A percentile compares a stretch with the other conserved stretches of the same genome.
Evolutionary conservation across 2,113 vertebrate genomes (phyloP).

Genomic region (Zosterops japonicus): DNA sequence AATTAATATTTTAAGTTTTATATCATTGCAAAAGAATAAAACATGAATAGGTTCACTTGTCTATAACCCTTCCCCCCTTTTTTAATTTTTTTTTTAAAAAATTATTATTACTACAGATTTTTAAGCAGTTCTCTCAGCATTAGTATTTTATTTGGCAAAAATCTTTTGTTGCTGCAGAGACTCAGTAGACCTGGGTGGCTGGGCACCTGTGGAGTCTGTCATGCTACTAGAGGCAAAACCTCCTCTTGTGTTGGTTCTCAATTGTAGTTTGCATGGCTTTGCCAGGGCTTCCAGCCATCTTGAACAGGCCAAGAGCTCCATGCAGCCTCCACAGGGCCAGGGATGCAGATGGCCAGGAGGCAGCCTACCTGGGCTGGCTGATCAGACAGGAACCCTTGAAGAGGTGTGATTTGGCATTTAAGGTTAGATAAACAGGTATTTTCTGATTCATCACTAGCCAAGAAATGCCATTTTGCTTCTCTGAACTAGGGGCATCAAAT

Average conservation of each 20-base stretch:
- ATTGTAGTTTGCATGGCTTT: neutral
- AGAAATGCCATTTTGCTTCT: slow-evolving; percentile 2
- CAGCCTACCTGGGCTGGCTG: neutral
- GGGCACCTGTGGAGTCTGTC: neutral
- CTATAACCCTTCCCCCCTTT: neutral
- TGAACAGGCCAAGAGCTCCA: neutral
- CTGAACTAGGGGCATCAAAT: slow-evolving; percentile 19
- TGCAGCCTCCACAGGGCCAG: neutral
- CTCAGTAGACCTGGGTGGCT: neutral
- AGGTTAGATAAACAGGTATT: slow-evolving; percentile 16
- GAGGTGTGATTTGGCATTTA: slow-evolving; percentile 34
- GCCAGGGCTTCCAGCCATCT: neutral
- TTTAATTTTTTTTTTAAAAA: neutral
- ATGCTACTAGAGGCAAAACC: neutral
- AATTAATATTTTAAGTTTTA: slow-evolving; percentile 64
- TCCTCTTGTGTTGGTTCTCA: neutral
- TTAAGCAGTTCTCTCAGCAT: neutral
- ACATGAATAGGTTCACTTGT: neutral
- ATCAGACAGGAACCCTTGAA: neutral
- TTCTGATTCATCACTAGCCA: neutral
- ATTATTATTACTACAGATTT: neutral
- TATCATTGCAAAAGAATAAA: slow-evolving; percentile 60
- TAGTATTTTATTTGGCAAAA: neutral
- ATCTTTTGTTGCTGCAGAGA: neutral
- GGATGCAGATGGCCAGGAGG: neutral